phyloP scores from a whole-genome alignment of 2,888 invertebrate species.

The Rutpela maculata region DNA sequence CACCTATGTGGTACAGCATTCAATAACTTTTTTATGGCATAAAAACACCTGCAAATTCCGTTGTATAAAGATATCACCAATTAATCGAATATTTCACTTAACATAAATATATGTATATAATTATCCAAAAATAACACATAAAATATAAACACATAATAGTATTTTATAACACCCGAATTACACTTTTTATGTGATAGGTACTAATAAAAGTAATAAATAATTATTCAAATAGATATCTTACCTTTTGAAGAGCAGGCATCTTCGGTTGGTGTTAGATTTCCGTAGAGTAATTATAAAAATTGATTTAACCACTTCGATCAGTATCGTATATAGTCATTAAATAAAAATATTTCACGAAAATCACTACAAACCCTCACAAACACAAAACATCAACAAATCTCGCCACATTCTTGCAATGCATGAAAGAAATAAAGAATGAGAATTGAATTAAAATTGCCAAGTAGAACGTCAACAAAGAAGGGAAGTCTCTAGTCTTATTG shows the following conservation, averaged over 20 bases:
- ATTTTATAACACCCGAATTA: too few relatives aligned
- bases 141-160: too few relatives aligned
- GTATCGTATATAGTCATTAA: slow-evolving; percentile 40
- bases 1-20: too few relatives aligned
- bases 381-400: slow-evolving; percentile 42
- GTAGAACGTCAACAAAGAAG: slow-evolving; percentile 11
- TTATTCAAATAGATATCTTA: background rate
- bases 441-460: slow-evolving; percentile 21
- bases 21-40: too few relatives aligned
- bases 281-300: slow-evolving; percentile 14
- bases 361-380: slow-evolving; percentile 45
- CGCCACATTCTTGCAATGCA: slow-evolving; percentile 13
- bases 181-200: too few relatives aligned
- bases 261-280: background rate
- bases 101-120: too few relatives aligned
- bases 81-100: too few relatives aligned
- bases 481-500: slow-evolving; percentile 30
- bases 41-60: too few relatives aligned
- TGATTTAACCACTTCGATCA: background rate
- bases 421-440: background rate
- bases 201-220: too few relatives aligned
- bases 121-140: too few relatives aligned
- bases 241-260: slow-evolving; percentile 57
- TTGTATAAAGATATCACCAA: too few relatives aligned
- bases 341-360: slow-evolving; percentile 42